Evolutionary conservation across 2,888 invertebrate genomes (phyloP).

Genomic region (Habrosyne pyritoides): DNA sequence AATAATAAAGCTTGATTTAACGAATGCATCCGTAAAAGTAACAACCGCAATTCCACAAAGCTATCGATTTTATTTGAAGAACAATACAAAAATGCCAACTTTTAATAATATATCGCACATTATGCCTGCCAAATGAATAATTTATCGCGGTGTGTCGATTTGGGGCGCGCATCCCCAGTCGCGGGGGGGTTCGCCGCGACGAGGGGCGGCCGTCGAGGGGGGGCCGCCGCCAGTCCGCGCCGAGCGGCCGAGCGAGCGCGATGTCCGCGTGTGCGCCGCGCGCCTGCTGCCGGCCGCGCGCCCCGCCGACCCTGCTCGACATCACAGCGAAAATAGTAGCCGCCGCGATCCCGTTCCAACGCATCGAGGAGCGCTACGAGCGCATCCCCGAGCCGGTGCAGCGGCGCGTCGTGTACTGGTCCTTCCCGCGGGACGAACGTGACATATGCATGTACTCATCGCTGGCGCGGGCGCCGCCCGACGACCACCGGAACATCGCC

Average conservation of each 20-base stretch:
- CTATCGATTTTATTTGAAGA: constrained; percentile 63
- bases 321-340: constrained; percentile 93
- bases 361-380: constrained; percentile 93
- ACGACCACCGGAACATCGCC: constrained; percentile 91
- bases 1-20: constrained; percentile 4
- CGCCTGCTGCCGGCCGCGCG: constrained; percentile 82
- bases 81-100: constrained; percentile 78
- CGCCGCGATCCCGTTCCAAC: constrained; percentile 92
- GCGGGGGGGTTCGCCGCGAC: constrained; percentile 38
- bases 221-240: constrained; percentile 72
- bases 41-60: constrained; percentile 37
- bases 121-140: constrained; percentile 82
- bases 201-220: constrained; percentile 39
- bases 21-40: neutral
- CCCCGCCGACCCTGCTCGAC: constrained; percentile 90
- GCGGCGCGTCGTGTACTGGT: constrained; percentile 94
- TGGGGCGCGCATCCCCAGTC: constrained; percentile 73
- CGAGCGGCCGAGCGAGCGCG: constrained; percentile 81
- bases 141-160: constrained; percentile 80
- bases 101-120: constrained; percentile 83
- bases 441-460: constrained; percentile 96
- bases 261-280: constrained; percentile 81
- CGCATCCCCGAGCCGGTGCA: constrained; percentile 95
- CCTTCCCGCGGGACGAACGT: constrained; percentile 93
- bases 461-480: constrained; percentile 84